A percentile compares a stretch with the other conserved stretches of the same genome.
Evolutionary conservation across 2,888 invertebrate genomes (phyloP).

Genomic region (Sinotaia quadrata): DNA sequence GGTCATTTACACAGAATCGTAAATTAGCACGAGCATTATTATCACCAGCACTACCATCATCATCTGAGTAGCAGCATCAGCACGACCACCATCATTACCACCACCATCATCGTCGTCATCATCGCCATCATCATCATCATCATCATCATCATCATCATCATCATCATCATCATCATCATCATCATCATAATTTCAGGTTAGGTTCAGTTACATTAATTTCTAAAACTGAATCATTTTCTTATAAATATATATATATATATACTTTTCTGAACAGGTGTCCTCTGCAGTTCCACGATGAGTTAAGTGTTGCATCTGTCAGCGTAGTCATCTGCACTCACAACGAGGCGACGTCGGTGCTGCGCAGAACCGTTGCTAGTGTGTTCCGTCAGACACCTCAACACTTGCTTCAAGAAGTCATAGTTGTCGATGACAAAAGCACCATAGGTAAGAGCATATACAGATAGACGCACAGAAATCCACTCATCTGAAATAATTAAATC

Average conservation of each 20-base stretch:
- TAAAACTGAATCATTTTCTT: background rate
- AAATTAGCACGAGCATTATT: too few relatives aligned
- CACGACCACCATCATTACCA: conserved; percentile 9
- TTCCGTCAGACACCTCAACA: conserved; percentile 10
- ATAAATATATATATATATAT: too few relatives aligned
- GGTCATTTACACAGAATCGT: too few relatives aligned
- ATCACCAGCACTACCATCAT: conserved; percentile 11
- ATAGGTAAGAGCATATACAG: too few relatives aligned
- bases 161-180: background rate
- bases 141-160: background rate
- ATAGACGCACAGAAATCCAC: too few relatives aligned
- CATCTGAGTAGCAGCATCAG: too few relatives aligned
- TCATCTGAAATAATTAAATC: too few relatives aligned
- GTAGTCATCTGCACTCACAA: conserved; percentile 26
- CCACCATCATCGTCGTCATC: background rate
- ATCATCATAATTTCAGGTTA: conserved; percentile 4
- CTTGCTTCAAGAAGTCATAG: conserved; percentile 18
- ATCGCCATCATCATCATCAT: background rate
- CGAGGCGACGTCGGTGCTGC: conserved; percentile 23
- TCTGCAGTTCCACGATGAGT: conserved; percentile 2
- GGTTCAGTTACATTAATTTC: background rate
- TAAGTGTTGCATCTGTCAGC: conserved; percentile 10
- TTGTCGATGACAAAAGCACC: conserved; percentile 24
- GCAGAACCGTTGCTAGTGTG: conserved; percentile 21
- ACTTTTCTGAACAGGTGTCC: conserved; percentile 7